phyloP scores from a whole-genome alignment of 2,113 vertebrate genomes.

The Epinephelus cyanopodus region DNA sequence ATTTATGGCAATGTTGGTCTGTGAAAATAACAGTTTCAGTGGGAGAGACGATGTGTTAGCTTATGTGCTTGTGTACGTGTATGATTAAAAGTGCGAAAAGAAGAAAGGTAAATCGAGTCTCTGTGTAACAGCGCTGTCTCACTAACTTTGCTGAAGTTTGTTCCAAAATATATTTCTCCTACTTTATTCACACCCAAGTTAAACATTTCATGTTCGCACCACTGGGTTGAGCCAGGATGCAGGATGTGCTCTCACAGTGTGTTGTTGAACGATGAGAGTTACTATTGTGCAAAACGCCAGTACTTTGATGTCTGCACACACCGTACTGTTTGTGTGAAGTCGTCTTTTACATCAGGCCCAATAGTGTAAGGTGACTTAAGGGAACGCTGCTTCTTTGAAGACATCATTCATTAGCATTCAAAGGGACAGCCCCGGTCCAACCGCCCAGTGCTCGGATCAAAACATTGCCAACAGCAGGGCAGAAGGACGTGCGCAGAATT shows the following conservation, averaged over 20 bases:
- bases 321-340: conserved; percentile 12
- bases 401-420: conserved; percentile 73
- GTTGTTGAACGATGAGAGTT: not conserved
- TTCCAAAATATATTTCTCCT: not conserved
- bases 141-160: not conserved
- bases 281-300: not conserved
- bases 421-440: conserved; percentile 28
- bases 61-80: not conserved
- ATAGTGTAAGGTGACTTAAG: conserved; percentile 66
- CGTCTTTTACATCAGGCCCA: conserved; percentile 47
- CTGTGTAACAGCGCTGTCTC: not conserved
- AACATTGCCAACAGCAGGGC: conserved; percentile 58
- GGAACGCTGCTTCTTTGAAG: conserved; percentile 63
- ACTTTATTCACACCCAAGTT: not conserved
- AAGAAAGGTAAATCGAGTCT: conserved; percentile 3
- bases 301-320: conserved; percentile 37
- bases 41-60: conserved; percentile 1
- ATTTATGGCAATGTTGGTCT: conserved; percentile 14
- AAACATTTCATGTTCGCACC: not conserved
- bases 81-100: not conserved
- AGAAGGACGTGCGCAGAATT: conserved; percentile 55
- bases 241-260: not conserved
- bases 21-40: not conserved
- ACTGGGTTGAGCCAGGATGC: not conserved
- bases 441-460: conserved; percentile 58